Evolutionary conservation across 2,113 vertebrate genomes (phyloP).

Genomic region (Thalassarche chlororhynchos): DNA sequence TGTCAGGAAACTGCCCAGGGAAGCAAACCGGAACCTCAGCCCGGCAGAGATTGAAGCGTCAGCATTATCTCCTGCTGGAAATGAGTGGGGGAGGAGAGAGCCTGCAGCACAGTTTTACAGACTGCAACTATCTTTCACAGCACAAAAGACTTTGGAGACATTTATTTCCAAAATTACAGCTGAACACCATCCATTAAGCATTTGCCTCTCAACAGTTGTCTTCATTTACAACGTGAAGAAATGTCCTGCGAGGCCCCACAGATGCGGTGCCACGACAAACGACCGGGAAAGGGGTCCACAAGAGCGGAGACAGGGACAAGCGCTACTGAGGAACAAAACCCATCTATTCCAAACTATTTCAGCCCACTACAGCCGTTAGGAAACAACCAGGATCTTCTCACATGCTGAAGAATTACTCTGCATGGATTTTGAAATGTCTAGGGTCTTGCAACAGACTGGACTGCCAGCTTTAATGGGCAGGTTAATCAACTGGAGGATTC

Average conservation of each 20-base stretch:
- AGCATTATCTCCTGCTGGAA: conserved; percentile 55
- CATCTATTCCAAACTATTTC: background rate
- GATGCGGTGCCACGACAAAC: fast-evolving
- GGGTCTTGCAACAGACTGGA: background rate
- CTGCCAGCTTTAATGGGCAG: background rate
- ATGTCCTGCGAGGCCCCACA: background rate
- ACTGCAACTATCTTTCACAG: conserved; percentile 19
- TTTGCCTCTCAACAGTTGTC: background rate
- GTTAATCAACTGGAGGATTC: background rate
- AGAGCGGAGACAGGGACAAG: background rate
- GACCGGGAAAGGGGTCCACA: background rate
- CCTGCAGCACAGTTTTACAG: background rate
- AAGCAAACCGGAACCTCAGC: conserved; percentile 65
- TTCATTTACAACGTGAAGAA: background rate
- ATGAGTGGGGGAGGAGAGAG: conserved; percentile 9
- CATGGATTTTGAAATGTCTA: background rate
- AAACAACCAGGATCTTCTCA: background rate
- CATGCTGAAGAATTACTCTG: background rate
- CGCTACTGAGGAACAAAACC: background rate
- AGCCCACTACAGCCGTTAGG: background rate
- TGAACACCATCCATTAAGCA: background rate
- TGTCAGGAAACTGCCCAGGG: conserved; percentile 69
- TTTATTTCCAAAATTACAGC: conserved; percentile 44
- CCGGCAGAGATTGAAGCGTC: conserved; percentile 36
- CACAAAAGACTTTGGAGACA: background rate